These are phyloP conservation scores for Plebejus argus DNA, from an alignment of 2,888 invertebrate genomes.

Conservation along the genomic window DNA sequence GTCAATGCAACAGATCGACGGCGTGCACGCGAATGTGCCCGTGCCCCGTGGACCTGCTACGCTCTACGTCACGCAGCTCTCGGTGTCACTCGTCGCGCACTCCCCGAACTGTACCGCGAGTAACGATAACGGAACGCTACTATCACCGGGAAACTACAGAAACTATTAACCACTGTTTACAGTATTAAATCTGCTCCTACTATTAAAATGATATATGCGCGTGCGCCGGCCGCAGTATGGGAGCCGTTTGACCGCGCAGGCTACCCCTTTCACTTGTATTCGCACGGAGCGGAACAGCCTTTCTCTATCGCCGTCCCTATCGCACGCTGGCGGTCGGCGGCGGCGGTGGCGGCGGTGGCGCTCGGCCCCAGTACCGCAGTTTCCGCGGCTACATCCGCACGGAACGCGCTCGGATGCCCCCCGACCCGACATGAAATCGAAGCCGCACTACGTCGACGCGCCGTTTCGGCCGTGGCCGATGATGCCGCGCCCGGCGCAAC, in stretches of 20 bases:
- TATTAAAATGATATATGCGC: slow-evolving; percentile 55
- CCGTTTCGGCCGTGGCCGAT: slow-evolving; percentile 85
- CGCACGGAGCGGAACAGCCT: slow-evolving; percentile 76
- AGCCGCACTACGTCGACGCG: slow-evolving; percentile 76
- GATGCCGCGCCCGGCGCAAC: slow-evolving; percentile 78
- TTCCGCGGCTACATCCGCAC: slow-evolving; percentile 74
- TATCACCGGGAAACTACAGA: slow-evolving; percentile 10
- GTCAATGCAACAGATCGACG: not conserved
- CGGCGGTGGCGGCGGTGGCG: slow-evolving; percentile 61
- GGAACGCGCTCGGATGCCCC: slow-evolving; percentile 72
- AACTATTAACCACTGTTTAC: slow-evolving; percentile 38
- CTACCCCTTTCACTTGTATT: slow-evolving; percentile 79
- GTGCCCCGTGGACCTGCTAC: not conserved
- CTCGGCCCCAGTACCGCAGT: slow-evolving; percentile 69
- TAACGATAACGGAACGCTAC: not conserved
- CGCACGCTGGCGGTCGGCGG: slow-evolving; percentile 66
- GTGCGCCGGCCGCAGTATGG: slow-evolving; percentile 52
- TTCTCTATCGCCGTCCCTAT: slow-evolving; percentile 77
- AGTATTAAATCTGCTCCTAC: slow-evolving; percentile 46
- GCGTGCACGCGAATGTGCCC: slow-evolving; percentile 13
- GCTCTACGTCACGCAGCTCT: not conserved
- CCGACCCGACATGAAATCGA: slow-evolving; percentile 85
- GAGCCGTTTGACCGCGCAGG: slow-evolving; percentile 67
- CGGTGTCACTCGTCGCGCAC: not conserved
- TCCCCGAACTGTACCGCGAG: not conserved